phyloP scores from a whole-genome alignment of 2,113 vertebrate genomes.

The Tympanuchus pallidicinctus region DNA sequence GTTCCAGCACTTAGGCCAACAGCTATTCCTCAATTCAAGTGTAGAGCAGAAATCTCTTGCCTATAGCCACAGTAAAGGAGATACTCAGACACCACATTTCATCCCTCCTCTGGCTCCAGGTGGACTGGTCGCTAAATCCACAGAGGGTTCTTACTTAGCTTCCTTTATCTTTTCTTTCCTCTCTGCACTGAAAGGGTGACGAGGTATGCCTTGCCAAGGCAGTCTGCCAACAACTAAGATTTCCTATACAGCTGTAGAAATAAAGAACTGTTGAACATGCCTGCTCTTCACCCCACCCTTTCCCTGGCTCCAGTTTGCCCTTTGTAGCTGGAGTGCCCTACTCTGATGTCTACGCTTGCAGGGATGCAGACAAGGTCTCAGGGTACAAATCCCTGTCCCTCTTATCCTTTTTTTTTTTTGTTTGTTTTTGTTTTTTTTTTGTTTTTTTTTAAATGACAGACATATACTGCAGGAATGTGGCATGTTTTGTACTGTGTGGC shows the following conservation, averaged over 20 bases:
- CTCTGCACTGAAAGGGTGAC: neutral
- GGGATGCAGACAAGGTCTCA: accelerated
- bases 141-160: neutral
- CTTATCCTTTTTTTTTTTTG: neutral
- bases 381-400: neutral
- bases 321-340: neutral
- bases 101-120: neutral
- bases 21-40: neutral
- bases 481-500: neutral
- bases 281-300: neutral
- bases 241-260: conserved; percentile 52
- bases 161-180: neutral
- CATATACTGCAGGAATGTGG: neutral
- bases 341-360: neutral
- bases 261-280: conserved; percentile 11
- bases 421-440: neutral
- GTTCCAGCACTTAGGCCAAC: neutral
- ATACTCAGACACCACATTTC: neutral
- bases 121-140: neutral
- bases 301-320: neutral
- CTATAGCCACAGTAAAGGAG: neutral
- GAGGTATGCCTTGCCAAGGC: conserved; percentile 41
- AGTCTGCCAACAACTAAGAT: conserved; percentile 29
- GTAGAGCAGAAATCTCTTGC: conserved; percentile 11
- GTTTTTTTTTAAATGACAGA: neutral